Base-by-base conservation (phyloP, 2,797 vertebrate genomes). In the Scolopax bukidnonensis region DNA sequence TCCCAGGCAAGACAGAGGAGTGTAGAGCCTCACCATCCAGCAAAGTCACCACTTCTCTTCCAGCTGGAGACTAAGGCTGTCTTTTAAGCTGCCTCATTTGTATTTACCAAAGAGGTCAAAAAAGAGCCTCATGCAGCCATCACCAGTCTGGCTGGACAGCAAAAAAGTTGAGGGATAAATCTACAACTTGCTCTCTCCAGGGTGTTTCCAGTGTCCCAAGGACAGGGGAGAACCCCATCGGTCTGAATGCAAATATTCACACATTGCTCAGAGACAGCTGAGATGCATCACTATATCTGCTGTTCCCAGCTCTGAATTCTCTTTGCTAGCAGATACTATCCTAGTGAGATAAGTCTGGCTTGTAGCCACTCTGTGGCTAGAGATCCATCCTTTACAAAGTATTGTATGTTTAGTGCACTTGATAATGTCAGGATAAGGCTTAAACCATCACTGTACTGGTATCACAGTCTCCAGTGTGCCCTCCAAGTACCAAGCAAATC, bases 231-330 rank as follows among this genome's bases (percentile, higher is more conserved):
- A 70, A 28, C 10, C 78, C 45, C 59, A 19, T 9, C 53, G 63
- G 25, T 21, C 19, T 21, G 43, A 56, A 41, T 2, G 2, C 0
- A 0, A 17, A 36, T 18, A 8, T 30, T 60, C 12, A 1, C 30
- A 25, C 32, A 0, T 3, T 23, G 47, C 32, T 57, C 33, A 43
- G 63, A 41, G 41, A 12, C 11, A 32, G 53, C 24, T 28, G 15
- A 69, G 33, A n/a, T 28, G 20, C 43, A 43, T 19, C 25, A 13
- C 23, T 5, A 0, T 23, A 11, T 1, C 53, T 61, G 43, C 74
- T 81, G n/a, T 53, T 57, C 51, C 19, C 36, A 87, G 48, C n/a
- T 65, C 5, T 1, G 18, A 12, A 12, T 5, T 9, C 41, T 67
- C 25, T 68, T 36, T 40, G 54, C 0, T 0, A 71, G 77, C 67